A percentile compares a stretch with the other conserved stretches of the same genome.
phyloP scores from a whole-genome alignment of 2,113 vertebrate genomes.

The Phrynosoma blainvillii region DNA sequence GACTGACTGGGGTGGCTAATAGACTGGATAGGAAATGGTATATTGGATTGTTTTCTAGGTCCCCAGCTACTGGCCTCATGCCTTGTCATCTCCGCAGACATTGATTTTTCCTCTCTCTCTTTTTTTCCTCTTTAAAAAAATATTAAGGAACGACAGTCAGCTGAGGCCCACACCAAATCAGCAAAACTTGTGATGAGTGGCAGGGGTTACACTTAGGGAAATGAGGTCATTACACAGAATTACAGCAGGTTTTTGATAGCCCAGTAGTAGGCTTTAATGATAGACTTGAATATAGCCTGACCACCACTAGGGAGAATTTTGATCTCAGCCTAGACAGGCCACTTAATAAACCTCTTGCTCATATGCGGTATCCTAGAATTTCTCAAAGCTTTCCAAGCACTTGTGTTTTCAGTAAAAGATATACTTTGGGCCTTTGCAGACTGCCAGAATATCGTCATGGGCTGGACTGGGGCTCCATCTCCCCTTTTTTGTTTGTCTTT shows the following conservation, averaged over 20 bases:
- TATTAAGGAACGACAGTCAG: conserved; percentile 51
- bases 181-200: conserved; percentile 71
- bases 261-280: conserved; percentile 86
- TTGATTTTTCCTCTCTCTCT: conserved; percentile 70
- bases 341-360: conserved; percentile 76
- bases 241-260: conserved; percentile 82
- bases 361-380: conserved; percentile 68
- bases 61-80: conserved; percentile 78
- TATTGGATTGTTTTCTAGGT: conserved; percentile 78
- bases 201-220: conserved; percentile 83
- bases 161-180: conserved; percentile 58
- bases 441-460: too few species aligned
- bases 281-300: conserved; percentile 79
- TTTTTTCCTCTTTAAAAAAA: conserved; percentile 51
- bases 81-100: conserved; percentile 86
- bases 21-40: conserved; percentile 86
- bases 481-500: not conserved
- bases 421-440: not conserved
- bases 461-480: not conserved
- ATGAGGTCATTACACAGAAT: conserved; percentile 84
- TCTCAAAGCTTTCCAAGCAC: conserved; percentile 73
- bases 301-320: conserved; percentile 79
- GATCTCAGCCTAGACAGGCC: conserved; percentile 83
- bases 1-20: conserved; percentile 85
- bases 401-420: not conserved